Conservation (phyloP, 1,140 invertebrate species). For the Drosophila mojavensis region DNA sequence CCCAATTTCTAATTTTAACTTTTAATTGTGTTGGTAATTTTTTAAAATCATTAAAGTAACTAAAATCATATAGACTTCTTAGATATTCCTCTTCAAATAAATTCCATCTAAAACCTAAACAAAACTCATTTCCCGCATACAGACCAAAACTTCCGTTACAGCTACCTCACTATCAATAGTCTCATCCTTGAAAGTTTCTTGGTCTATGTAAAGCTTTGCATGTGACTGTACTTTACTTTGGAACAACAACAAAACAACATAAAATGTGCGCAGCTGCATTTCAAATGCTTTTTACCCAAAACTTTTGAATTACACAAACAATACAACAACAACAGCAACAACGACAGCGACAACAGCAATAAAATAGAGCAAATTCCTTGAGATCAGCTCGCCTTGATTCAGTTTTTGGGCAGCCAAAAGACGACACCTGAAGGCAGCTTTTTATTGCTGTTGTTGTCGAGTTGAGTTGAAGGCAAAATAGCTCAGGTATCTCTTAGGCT, state of each 20-base stretch:
- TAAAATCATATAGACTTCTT: no score
- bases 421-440: conserved; percentile 64
- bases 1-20: no score
- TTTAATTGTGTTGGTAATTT: no score
- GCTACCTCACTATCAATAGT: neutral
- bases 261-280: conserved; percentile 75
- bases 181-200: neutral
- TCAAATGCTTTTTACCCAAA: conserved; percentile 55
- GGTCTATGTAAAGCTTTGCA: conserved; percentile 28
- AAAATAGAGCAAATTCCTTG: conserved; percentile 64
- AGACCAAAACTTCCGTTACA: neutral
- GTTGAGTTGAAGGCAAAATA: conserved; percentile 52
- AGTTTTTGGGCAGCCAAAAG: conserved; percentile 14
- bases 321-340: conserved; percentile 18
- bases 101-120: no score
- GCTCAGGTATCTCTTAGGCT: conserved; percentile 75
- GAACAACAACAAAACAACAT: conserved; percentile 9
- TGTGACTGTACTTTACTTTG: conserved; percentile 56
- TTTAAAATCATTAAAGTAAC: no score
- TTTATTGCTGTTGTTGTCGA: neutral
- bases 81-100: no score
- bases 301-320: conserved; percentile 73
- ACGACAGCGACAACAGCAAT: neutral
- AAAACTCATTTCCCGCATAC: no score
- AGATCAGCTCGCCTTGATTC: conserved; percentile 24